Base-by-base conservation (phyloP, 2,888 invertebrate genomes). In the Nemoura dubitans region DNA sequence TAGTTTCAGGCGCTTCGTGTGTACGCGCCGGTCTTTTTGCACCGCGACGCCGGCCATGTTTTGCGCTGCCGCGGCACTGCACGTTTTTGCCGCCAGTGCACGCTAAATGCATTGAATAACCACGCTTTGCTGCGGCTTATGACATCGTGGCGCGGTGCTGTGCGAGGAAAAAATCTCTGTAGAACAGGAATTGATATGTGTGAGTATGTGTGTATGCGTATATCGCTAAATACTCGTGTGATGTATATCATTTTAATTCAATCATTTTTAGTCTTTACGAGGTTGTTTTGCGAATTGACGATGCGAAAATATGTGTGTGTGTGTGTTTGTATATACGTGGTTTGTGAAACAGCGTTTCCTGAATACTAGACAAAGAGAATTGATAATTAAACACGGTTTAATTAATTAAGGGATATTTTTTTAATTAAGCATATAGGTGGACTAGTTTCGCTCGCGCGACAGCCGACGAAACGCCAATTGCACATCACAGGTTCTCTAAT, bases 351-450 rank as follows among this genome's bases (percentile, higher is more conserved):
- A 3, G 59, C 21, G 59, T 59, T 59, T 59, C 59, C 59, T 59
- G 59, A 59, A 59, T 59, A 59, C 59, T 1, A 59, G 21, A 59
- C 59, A 59, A 59, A 59, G 59, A 59, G 59, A 59, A 59, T 59
- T 59, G 59, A 59, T 59, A 59, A 59, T 59, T 59, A 59, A 59
- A 59, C 59, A 59, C 14, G 59, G 59, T 59, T 59, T 59, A 59
- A 59, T 59, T 59, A 59, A 59, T 59, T 59, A 59, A 59, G 59
- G 59, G 10, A 1, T 59, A 7, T 59, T 59, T 59, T 59, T 21
- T 21, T 21, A 59, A 59, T 59, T 10, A 59, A 21, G 21, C 59
- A 10, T 36, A 36, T 59, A 36, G 59, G 59, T 59, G 59, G 59
- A 16, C 59, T 59, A 59, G 21, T 59, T 59, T 36, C 3, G 21